Percentiles rank a stretch among this genome's conserved stretches.
phyloP scores from a whole-genome alignment of 1,140 invertebrate species.

The Harpegnathos saltator region DNA sequence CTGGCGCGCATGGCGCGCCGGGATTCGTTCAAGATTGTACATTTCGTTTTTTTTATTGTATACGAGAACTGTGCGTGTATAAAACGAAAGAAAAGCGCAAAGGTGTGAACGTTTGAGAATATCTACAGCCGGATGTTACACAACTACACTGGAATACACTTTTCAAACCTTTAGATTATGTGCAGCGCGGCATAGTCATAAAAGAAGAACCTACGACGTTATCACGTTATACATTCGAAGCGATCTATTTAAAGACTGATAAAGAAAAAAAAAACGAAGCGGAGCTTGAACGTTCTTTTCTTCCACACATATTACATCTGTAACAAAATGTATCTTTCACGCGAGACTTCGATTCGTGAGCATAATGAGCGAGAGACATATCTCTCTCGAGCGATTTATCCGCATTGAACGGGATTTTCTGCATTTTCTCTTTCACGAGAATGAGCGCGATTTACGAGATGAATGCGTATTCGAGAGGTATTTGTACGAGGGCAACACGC shows the following conservation, averaged over 20 bases:
- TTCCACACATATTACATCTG: slow-evolving; percentile 50
- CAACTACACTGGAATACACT: slow-evolving; percentile 39
- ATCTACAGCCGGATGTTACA: slow-evolving; percentile 26
- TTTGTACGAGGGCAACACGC: slow-evolving; percentile 27
- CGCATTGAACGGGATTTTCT: slow-evolving; percentile 47
- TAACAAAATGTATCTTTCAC: slow-evolving; percentile 20
- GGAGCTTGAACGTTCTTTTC: slow-evolving; percentile 54
- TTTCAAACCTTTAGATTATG: slow-evolving; percentile 43
- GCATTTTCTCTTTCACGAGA: slow-evolving; percentile 16
- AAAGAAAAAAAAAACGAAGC: neutral
- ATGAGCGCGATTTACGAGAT: slow-evolving; percentile 20
- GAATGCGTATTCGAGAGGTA: slow-evolving; percentile 18
- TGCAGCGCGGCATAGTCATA: slow-evolving; percentile 7
- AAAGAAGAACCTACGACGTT: slow-evolving; percentile 25
- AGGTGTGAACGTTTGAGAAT: slow-evolving; percentile 35
- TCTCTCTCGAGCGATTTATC: slow-evolving; percentile 49
- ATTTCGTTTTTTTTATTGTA: neutral
- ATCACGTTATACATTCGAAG: slow-evolving; percentile 48
- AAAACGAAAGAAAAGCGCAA: slow-evolving; percentile 17
- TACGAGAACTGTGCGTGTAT: no score
- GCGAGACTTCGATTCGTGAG: slow-evolving; percentile 26
- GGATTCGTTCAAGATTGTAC: slow-evolving; percentile 3
- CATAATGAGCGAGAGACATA: slow-evolving; percentile 16
- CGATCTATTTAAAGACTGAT: slow-evolving; percentile 68
- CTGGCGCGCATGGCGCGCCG: neutral